Evolutionary conservation across 2,797 vertebrate species (phyloP), one percentile per base, ranked within the genome.

Genomic region (Halcyon chelicuti): DNA sequence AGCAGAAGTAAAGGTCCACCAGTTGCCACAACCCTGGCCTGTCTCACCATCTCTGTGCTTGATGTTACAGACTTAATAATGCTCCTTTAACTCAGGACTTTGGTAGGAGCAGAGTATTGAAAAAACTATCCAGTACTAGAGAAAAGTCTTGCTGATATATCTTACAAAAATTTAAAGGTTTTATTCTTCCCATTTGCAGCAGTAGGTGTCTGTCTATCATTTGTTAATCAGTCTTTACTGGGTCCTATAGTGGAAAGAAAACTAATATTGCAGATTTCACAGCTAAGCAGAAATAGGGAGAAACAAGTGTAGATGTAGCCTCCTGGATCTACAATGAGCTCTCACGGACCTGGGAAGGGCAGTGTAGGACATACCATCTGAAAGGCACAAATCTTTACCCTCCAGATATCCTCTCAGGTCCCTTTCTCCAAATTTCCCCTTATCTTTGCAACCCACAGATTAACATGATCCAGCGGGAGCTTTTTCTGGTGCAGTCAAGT

Each of bases 131-230:
- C 55, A 61, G 44, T 60, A 65, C 65, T 23, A 61, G 26, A 84
- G 58, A 17, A 12, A 81, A 81, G 21, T 29, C 90, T 73, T 23
- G 46, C 25, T 33, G 67, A 88, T 87, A 75, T 60, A 19, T 55
- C 75, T 81, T 25, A 28, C 2, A 26, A 39, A 84, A 82, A 94
- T 93, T 46, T 67, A 0, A 73, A 81, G 63, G 47, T 93, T 94
- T 70, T 63, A 40, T 57, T 60, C 37, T 37, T 76, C 67, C 55
- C 3, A 4, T 86, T 63, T 63, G 63, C 51, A 60, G 14, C 8
- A 67, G 73, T 22, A 82, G 60, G 44, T 87, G 80, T 46, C 83
- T 87, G 74, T 70, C 86, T 91, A 29, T 67, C 80, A 82, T 52
- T 78, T 63, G 49, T 73, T 96, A 82, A 86, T 86, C 70, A 79